Percentiles rank a stretch among this genome's conserved stretches.
Conservation (phyloP, 2,797 vertebrate species). For the Nannoperca australis region DNA sequence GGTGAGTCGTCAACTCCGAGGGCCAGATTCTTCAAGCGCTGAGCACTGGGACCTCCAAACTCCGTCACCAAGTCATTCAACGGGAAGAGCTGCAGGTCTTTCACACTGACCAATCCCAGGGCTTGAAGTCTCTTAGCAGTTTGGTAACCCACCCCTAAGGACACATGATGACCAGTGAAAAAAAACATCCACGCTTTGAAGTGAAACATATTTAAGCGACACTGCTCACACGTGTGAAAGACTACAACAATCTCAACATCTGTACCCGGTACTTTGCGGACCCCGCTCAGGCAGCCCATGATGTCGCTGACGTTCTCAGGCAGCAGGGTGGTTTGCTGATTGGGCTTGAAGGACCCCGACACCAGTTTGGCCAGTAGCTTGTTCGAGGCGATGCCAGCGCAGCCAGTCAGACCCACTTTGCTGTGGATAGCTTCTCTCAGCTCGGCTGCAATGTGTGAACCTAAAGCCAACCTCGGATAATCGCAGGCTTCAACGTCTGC, state of each 20-base stretch:
- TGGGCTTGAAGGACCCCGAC: slow-evolving; percentile 91
- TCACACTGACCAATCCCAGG: slow-evolving; percentile 85
- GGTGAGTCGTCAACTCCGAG: slow-evolving; percentile 88
- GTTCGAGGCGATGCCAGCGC: slow-evolving; percentile 90
- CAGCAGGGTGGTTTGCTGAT: slow-evolving; percentile 92
- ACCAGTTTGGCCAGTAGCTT: slow-evolving; percentile 93
- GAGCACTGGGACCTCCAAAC: slow-evolving; percentile 84
- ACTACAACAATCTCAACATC: not conserved
- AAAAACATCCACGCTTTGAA: no score
- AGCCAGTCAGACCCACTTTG: slow-evolving; percentile 89
- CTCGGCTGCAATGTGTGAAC: slow-evolving; percentile 90
- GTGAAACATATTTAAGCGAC: not conserved
- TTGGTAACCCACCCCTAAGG: slow-evolving; percentile 90
- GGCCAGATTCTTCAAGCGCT: slow-evolving; percentile 88
- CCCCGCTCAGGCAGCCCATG: slow-evolving; percentile 80
- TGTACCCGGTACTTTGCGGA: slow-evolving; percentile 90
- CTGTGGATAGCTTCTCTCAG: slow-evolving; percentile 83
- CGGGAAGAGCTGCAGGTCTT: slow-evolving; percentile 86
- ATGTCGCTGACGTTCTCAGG: slow-evolving; percentile 86
- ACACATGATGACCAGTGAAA: not conserved
- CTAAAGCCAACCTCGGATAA: slow-evolving; percentile 84
- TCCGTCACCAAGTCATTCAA: slow-evolving; percentile 83
- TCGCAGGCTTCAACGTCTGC: slow-evolving; percentile 67
- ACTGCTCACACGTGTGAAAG: not conserved
- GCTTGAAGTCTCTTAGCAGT: slow-evolving; percentile 86